Evolutionary conservation across 2,888 invertebrate species (phyloP).

Genomic region (Sesia apiformis): DNA sequence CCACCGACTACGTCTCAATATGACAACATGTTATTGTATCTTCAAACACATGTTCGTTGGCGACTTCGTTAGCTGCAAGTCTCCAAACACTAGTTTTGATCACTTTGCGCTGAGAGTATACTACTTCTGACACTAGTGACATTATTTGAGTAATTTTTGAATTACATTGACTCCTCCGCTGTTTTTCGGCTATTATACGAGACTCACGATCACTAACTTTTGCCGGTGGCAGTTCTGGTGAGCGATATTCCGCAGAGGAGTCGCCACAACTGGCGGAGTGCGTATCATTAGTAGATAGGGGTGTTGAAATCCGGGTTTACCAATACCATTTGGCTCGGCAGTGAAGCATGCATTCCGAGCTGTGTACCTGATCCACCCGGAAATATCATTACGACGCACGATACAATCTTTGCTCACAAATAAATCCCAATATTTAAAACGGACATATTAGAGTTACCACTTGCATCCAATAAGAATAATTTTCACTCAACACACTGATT

Average conservation of each 20-base stretch:
- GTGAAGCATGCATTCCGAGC: conserved; percentile 32
- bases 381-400: conserved; percentile 39
- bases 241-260: conserved; percentile 58
- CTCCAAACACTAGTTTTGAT: conserved; percentile 94
- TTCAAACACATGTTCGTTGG: conserved; percentile 83
- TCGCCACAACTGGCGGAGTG: conserved; percentile 42
- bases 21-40: conserved; percentile 65
- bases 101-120: conserved; percentile 86
- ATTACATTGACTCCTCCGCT: conserved; percentile 91
- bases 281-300: conserved; percentile 29
- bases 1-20: conserved; percentile 65
- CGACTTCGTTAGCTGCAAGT: conserved; percentile 88
- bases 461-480: neutral
- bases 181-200: conserved; percentile 92
- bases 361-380: conserved; percentile 32
- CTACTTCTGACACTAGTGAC: conserved; percentile 87
- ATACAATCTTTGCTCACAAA: neutral
- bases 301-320: conserved; percentile 33
- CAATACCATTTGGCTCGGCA: conserved; percentile 32
- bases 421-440: neutral
- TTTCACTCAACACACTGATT: neutral
- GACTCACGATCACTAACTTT: conserved; percentile 84
- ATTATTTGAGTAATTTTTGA: conserved; percentile 88
- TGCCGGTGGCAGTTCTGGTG: conserved; percentile 47
- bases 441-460: neutral